These are phyloP conservation scores for Lagodon rhomboides DNA, from an alignment of 2,797 vertebrate species.

Conservation along the genomic window DNA sequence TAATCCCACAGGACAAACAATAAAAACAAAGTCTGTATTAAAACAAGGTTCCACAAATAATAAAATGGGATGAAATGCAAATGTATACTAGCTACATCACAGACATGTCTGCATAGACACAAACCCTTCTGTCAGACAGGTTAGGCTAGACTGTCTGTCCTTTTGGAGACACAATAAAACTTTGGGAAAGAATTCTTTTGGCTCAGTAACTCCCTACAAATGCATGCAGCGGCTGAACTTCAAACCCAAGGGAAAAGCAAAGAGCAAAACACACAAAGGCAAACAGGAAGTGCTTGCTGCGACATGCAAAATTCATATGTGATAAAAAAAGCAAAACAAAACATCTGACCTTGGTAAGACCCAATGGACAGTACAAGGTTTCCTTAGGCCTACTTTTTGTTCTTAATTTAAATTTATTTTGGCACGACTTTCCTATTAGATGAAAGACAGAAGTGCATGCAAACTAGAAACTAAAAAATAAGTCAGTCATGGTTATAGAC, in stretches of 20 bases:
- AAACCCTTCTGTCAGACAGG: constrained; percentile 8
- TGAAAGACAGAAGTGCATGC: background rate
- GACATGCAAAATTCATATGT: constrained; percentile 51
- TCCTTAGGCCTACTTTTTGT: background rate
- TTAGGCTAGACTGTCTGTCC: constrained; percentile 1
- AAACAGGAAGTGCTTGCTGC: constrained; percentile 57
- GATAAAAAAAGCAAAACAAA: constrained; percentile 58
- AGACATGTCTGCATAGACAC: constrained; percentile 5
- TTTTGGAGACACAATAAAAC: constrained; percentile 42
- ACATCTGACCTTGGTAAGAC: constrained; percentile 42
- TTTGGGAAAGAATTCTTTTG: constrained; percentile 58
- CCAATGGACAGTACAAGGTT: constrained; percentile 30
- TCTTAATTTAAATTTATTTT: constrained; percentile 11
- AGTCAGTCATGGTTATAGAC: background rate
- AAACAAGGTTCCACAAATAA: constrained; percentile 2
- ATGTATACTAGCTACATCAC: background rate
- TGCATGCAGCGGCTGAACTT: constrained; percentile 50
- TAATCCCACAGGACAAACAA: background rate
- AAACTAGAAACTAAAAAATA: constrained; percentile 1
- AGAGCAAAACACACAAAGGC: constrained; percentile 57
- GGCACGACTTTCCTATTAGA: background rate
- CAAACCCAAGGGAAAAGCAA: constrained; percentile 58
- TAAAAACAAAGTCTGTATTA: background rate
- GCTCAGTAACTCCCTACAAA: constrained; percentile 48
- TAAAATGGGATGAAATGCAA: constrained; percentile 6